Base-by-base conservation (phyloP, 2,797 vertebrate genomes). In the Echiichthys vipera region DNA sequence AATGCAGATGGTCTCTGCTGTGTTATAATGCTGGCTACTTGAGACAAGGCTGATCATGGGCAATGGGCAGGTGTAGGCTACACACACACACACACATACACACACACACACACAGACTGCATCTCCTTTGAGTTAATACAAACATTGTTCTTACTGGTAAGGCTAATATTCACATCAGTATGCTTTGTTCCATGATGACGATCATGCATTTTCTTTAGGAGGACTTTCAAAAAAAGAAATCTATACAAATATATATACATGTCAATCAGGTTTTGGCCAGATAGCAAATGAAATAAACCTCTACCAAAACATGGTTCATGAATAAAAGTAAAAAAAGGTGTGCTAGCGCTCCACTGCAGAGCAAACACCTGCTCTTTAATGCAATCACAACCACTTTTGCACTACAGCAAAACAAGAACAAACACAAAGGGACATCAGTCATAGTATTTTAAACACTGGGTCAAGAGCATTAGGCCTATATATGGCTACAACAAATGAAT, bases 221-320 rank as follows among this genome's bases (percentile, higher is more conserved):
- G 78, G 49, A 80, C 51, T 80, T 71, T 64, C 12, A 78, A 71
- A 78, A 77, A 47, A 78, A 84, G 74, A 80, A 14, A 84, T 84
- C 89, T 92, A 91, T 92, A 93, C 89, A 92, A 70, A 89, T 89
- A 56, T 93, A 92, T 92, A 71, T 91, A 93, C 91, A 91, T 61
- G 78, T 71, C 62, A 57, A 71, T 74, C 30, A 62, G 17, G 42
- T 66, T 78, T 79, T 74, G 71, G 64, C 14, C 59, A 77, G 65
- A 74, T 84, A 84, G 64, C 36, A 86, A 80, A 82, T 84, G 71
- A 76, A 85, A 71, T 73, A 84, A 75, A 86, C 80, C 80, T 83
- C 78, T 80, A 77, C 86, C 82, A 85, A 78, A 88, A 84, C 76
- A 74, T 66, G 68, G 71, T 78, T 88, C 40, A 53, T 65, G 29